Conservation (phyloP, 2,888 invertebrate species). For the Malacosoma neustria region DNA sequence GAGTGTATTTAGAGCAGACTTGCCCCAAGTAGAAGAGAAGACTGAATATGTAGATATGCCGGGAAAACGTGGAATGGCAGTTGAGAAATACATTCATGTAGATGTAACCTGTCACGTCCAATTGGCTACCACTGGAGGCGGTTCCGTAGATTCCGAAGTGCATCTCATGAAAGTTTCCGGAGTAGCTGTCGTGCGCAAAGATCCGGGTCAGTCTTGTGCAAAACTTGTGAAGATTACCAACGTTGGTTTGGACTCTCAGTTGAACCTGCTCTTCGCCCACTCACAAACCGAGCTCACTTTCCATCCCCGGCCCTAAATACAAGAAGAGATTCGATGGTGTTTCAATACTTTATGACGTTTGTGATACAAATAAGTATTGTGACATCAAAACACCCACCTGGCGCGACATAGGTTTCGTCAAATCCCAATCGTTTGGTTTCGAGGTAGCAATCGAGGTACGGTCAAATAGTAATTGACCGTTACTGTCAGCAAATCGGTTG, state of each 20-base stretch:
- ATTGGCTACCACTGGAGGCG: slow-evolving; percentile 74
- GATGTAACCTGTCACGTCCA: slow-evolving; percentile 81
- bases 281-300: slow-evolving; percentile 79
- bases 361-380: slow-evolving; percentile 29
- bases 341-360: slow-evolving; percentile 28
- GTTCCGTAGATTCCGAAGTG: slow-evolving; percentile 71
- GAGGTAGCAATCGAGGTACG: slow-evolving; percentile 47
- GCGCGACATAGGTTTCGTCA: slow-evolving; percentile 63
- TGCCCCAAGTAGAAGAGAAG: slow-evolving; percentile 79
- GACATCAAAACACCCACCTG: slow-evolving; percentile 49
- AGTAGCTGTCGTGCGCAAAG: slow-evolving; percentile 77
- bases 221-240: slow-evolving; percentile 77
- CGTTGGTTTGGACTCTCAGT: slow-evolving; percentile 80
- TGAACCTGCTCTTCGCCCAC: slow-evolving; percentile 78
- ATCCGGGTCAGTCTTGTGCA: slow-evolving; percentile 70
- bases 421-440: slow-evolving; percentile 52
- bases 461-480: slow-evolving; percentile 19
- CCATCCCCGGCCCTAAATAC: slow-evolving; percentile 68
- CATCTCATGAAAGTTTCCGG: slow-evolving; percentile 81
- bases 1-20: slow-evolving; percentile 79
- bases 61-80: slow-evolving; percentile 59
- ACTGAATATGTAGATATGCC: slow-evolving; percentile 73
- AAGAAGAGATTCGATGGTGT: slow-evolving; percentile 39
- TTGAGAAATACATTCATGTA: slow-evolving; percentile 79
- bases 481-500: slow-evolving; percentile 33